phyloP scores from a whole-genome alignment of 2,113 vertebrate species.

The Prunella fulvescens region DNA sequence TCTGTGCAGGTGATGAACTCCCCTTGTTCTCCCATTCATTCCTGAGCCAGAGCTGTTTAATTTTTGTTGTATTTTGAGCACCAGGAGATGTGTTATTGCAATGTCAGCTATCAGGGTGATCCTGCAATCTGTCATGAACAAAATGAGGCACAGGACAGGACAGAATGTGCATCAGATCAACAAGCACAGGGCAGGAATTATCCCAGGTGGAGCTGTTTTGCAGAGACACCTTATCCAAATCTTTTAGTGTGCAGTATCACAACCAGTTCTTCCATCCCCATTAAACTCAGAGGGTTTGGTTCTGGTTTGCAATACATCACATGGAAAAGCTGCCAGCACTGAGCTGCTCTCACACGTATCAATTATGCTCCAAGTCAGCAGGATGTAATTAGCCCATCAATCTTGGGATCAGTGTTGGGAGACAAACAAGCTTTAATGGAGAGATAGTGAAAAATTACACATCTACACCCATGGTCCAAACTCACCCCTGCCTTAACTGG shows the following conservation, averaged over 20 bases:
- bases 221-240: neutral
- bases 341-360: neutral
- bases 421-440: neutral
- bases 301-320: neutral
- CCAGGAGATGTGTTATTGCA: neutral
- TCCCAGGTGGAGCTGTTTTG: constrained; percentile 4
- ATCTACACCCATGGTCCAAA: neutral
- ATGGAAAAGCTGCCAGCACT: neutral
- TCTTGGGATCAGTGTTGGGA: neutral
- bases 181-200: neutral
- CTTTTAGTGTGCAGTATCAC: neutral
- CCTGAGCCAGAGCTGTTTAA: neutral
- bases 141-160: neutral
- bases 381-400: constrained; percentile 46
- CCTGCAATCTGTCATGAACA: neutral
- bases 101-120: neutral
- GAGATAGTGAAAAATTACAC: neutral
- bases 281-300: constrained; percentile 24
- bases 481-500: neutral
- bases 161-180: neutral
- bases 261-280: constrained; percentile 39
- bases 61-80: neutral
- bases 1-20: neutral
- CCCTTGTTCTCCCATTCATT: neutral
- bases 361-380: constrained; percentile 18